Base-by-base conservation (phyloP, 2,113 vertebrate species). In the Rhadina sibilatrix region DNA sequence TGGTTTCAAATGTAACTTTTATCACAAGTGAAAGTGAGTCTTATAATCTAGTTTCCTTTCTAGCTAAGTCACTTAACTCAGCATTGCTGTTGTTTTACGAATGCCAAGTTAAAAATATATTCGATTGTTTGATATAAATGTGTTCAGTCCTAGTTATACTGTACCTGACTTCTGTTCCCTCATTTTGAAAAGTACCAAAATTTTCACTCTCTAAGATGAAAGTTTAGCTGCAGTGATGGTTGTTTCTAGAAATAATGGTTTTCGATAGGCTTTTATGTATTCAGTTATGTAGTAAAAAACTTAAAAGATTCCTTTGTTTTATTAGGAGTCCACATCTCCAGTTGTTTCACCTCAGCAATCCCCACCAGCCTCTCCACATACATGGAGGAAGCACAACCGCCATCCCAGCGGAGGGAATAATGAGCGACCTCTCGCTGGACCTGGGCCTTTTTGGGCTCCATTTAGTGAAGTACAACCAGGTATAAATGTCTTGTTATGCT, bases 291-390 rank as follows among this genome's bases (percentile, higher is more conserved):
- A 91, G 75, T 74, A 93, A 72, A 91, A 91, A 52, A 85, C 54
- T 77, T 93, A 83, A 83, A 96, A 93, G 47, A 77, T 97, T 92
- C 33, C 89, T 97, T 90, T 95, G 91, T 91, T 97, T 91, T 97
- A 87, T 92, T 96, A 99, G 99, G 99, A 99, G 77, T 98, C 99
- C 35, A 99, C 98, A 33, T 99, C 99, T 91, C 99, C 99, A 27
- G 98, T 99, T 87, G 99, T 99, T 95, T 99, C 99, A 30, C 99
- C 99, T 65, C 98, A 99, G 92, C 99, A 99, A 90, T 99, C 99
- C 44, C 99, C 99, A 59, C 99, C 99, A 87, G 96, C 98, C 76
- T 99, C 99, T 86, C 99, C 99, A 90, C 98, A 98, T 89, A 93
- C 98, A 14, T 99, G 99, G 99, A 99, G 99, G 98, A 99, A 99